Evolutionary conservation across 2,797 vertebrate species (phyloP).

Genomic region (Delichon dasypus): DNA sequence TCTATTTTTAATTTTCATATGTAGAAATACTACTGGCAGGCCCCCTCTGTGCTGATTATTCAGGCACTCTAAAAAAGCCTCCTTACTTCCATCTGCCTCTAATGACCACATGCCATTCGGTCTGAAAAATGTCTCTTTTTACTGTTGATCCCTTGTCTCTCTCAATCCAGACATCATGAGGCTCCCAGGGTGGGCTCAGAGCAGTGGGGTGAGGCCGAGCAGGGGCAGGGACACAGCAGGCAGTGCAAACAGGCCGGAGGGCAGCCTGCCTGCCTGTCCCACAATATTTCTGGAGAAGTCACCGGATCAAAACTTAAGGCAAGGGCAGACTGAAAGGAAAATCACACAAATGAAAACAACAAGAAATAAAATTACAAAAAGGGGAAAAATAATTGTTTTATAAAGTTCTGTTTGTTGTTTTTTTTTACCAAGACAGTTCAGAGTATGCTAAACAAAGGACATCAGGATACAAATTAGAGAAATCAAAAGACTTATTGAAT

Average conservation of each 20-base stretch:
- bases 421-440: not conserved
- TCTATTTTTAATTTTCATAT: not conserved
- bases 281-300: not conserved
- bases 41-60: not conserved
- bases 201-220: fast-evolving
- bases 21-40: not conserved
- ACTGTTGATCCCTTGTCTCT: not conserved
- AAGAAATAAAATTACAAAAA: not conserved
- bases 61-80: not conserved
- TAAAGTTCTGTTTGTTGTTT: not conserved
- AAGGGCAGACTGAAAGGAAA: not conserved
- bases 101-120: not conserved
- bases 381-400: not conserved
- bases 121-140: not conserved
- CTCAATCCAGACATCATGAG: not conserved
- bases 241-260: not conserved
- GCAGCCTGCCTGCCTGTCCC: not conserved
- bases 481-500: not conserved
- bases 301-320: not conserved
- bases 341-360: not conserved
- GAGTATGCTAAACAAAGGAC: not conserved
- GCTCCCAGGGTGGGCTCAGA: not conserved
- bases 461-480: not conserved
- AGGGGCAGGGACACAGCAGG: not conserved
- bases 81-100: not conserved